Evolutionary conservation across 2,888 invertebrate species (phyloP), one percentile per base, ranked within the genome.

Genomic region (Lasioglossum marginatum): DNA sequence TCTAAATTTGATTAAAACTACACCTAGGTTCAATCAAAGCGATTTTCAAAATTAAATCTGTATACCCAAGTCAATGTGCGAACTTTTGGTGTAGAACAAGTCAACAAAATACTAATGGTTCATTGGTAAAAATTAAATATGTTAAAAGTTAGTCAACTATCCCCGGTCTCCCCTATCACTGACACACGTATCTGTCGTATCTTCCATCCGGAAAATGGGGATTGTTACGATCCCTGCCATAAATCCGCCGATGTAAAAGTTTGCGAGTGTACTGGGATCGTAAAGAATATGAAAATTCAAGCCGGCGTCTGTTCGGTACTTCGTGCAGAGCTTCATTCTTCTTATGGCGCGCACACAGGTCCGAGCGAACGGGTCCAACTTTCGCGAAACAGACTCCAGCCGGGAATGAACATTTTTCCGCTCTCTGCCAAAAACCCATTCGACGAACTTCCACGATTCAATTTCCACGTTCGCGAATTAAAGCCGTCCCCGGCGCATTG

Each of bases 381-480:
- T 75, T 75, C 19, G 19, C 52, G 40, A 4, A n/a, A 37, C 19
- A 10, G 27, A 71, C 40, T n/a, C 57, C 57, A 57, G n/a, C n/a
- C 31, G 8, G 8, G 37, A 78, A 70, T 14, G 37, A 71, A 19
- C 72, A 19, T 37, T 40, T 78, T 66, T 40, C 19, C 37, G 10
- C 10, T 19, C 40, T 23, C 63, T 16, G 16, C 63, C 16, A 16
- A 37, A 70, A 40, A 40, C 23, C 40, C 70, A 40, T 40, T 40
- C 40, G n/a, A n/a, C 70, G 37, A n/a, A 70, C n/a, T 70, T 40
- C 23, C 40, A n/a, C 68, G 60, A 63, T 37, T 68, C 66, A 77
- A 68, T 68, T 77, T 68, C 66, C 66, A 27, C 23, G 63, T 57
- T 52, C 23, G 23, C 68, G 52, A 78, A 78, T 78, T 78, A 78